Percentiles rank a stretch among this genome's conserved stretches.
Evolutionary conservation across 2,113 vertebrate species (phyloP).

Genomic region (Butorides virescens): DNA sequence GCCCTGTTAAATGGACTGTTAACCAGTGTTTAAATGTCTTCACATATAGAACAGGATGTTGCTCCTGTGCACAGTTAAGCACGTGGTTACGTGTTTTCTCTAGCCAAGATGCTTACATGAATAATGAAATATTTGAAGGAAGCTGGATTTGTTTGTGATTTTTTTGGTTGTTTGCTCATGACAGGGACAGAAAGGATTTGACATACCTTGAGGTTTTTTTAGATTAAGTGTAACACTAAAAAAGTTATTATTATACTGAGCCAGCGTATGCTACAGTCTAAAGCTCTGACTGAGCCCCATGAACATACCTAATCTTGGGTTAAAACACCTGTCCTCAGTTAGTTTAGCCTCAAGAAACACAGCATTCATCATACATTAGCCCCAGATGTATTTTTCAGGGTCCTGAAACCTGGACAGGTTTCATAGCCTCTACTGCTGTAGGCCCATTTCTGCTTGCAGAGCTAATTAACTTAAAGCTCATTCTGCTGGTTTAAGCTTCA

Average conservation of each 20-base stretch:
- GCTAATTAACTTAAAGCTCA: background rate
- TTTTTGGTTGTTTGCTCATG: background rate
- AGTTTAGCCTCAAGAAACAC: background rate
- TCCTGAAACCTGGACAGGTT: background rate
- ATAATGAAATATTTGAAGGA: background rate
- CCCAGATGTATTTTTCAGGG: background rate
- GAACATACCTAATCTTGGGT: background rate
- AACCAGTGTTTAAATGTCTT: background rate
- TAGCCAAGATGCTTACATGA: background rate
- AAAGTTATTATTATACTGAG: background rate
- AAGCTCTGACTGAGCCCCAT: background rate
- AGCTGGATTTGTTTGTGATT: background rate
- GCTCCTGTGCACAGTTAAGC: background rate
- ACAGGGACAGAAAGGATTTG: background rate
- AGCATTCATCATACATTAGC: background rate
- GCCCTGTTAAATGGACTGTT: background rate
- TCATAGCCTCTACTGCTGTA: background rate
- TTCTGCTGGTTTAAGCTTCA: background rate
- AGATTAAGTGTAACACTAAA: background rate
- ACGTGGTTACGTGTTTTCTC: background rate
- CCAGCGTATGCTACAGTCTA: background rate
- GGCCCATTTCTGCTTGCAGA: background rate
- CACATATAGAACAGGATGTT: too few relatives aligned
- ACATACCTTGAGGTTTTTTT: background rate
- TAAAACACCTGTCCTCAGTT: background rate